Percentiles rank a stretch among this genome's conserved stretches.
These are phyloP conservation scores for Clanis bilineata DNA, from an alignment of 2,888 invertebrate species.

Conservation along the genomic window DNA sequence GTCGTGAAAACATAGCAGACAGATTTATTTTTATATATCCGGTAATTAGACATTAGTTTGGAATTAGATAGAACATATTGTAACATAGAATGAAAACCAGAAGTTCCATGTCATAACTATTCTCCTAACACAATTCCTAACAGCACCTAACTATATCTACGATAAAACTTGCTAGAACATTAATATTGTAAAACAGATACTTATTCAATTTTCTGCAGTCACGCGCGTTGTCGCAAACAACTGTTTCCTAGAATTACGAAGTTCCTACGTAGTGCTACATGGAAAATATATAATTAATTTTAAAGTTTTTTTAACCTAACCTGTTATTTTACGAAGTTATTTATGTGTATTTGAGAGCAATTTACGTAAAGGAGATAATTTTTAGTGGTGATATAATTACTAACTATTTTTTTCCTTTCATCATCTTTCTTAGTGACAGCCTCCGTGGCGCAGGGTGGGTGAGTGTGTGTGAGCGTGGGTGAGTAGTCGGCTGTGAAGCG, in stretches of 20 bases:
- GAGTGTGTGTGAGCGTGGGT: too few relatives aligned
- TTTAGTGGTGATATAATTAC: too few relatives aligned
- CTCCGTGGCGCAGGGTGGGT: too few relatives aligned
- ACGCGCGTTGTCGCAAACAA: conserved; percentile 67
- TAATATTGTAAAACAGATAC: conserved; percentile 3
- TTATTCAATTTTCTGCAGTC: conserved; percentile 46
- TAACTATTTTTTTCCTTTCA: too few relatives aligned
- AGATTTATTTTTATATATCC: too few relatives aligned
- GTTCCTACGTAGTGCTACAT: conserved; percentile 43
- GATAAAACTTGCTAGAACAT: neutral
- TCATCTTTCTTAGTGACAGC: too few relatives aligned
- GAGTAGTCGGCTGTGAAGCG: too few relatives aligned
- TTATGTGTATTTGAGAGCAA: too few relatives aligned
- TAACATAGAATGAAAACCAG: neutral
- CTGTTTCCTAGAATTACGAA: conserved; percentile 64
- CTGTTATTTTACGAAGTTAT: neutral
- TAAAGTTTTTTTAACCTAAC: conserved; percentile 16
- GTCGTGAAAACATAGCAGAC: too few relatives aligned
- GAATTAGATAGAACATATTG: neutral
- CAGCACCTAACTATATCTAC: neutral
- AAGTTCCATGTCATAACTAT: neutral
- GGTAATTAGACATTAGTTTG: too few relatives aligned
- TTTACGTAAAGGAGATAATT: too few relatives aligned
- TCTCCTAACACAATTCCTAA: neutral
- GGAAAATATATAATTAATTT: conserved; percentile 49